These are phyloP conservation scores for Lutjanus erythropterus DNA, from an alignment of 2,113 vertebrate species.

Conservation along the genomic window DNA sequence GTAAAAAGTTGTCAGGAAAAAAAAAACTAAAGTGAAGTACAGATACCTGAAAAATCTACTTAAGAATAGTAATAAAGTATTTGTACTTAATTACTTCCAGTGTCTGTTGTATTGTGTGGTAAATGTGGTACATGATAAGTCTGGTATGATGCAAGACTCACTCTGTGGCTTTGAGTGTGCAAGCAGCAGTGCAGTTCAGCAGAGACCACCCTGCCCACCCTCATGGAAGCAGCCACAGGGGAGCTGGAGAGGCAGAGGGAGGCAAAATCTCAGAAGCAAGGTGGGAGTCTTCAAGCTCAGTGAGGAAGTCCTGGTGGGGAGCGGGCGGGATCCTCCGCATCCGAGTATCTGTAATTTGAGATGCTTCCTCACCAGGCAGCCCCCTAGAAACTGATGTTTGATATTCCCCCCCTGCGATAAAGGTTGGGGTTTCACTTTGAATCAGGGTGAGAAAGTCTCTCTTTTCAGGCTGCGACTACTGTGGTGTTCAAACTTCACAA, in stretches of 20 bases:
- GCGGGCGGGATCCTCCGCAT: slow-evolving; percentile 45
- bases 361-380: slow-evolving; percentile 13
- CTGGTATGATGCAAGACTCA: background rate
- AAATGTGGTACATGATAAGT: background rate
- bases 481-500: background rate
- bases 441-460: slow-evolving; percentile 22
- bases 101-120: background rate
- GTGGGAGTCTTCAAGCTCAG: slow-evolving; percentile 59
- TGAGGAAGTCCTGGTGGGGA: slow-evolving; percentile 57
- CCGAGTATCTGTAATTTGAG: slow-evolving; percentile 36
- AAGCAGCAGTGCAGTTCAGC: slow-evolving; percentile 40
- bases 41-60: too few species aligned
- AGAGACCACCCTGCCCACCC: slow-evolving; percentile 48
- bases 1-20: too few species aligned
- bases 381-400: slow-evolving; percentile 3
- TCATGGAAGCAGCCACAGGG: slow-evolving; percentile 59
- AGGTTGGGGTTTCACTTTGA: slow-evolving; percentile 42
- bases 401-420: slow-evolving; percentile 36
- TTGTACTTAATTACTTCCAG: too few species aligned
- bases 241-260: slow-evolving; percentile 43
- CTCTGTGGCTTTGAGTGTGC: slow-evolving; percentile 10
- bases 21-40: too few species aligned
- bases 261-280: slow-evolving; percentile 44
- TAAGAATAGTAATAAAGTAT: too few species aligned
- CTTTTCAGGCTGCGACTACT: slow-evolving; percentile 29